phyloP scores from a whole-genome alignment of 2,797 vertebrate genomes.

The Micrastur ruficollis region DNA sequence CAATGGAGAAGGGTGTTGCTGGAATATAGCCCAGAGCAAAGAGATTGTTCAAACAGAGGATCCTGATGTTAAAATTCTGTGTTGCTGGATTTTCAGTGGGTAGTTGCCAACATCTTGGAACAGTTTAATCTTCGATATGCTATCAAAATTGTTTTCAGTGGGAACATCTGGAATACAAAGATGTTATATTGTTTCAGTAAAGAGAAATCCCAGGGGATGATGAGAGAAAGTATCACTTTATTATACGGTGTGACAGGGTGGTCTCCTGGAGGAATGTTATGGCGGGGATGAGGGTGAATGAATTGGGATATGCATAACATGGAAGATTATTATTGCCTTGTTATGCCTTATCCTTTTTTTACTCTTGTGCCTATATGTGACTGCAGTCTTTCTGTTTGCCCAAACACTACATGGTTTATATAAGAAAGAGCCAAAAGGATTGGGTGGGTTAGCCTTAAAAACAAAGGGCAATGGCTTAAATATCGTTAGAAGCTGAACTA shows the following conservation, averaged over 20 bases:
- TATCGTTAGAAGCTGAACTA: neutral
- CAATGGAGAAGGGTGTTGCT: conserved; percentile 52
- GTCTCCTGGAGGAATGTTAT: neutral
- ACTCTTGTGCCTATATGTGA: neutral
- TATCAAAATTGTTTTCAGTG: neutral
- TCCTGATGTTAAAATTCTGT: conserved; percentile 19
- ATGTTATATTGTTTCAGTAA: neutral
- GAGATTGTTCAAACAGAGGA: conserved; percentile 35
- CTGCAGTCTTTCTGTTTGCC: neutral
- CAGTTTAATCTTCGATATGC: neutral
- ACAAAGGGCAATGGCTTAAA: neutral
- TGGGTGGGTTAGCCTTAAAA: neutral
- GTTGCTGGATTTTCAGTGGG: neutral
- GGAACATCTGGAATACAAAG: conserved; percentile 27
- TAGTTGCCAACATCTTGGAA: conserved; percentile 37
- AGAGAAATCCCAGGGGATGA: neutral
- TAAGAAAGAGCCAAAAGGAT: neutral
- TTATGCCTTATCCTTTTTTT: neutral
- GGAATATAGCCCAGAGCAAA: conserved; percentile 33
- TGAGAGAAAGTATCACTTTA: neutral
- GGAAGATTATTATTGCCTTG: neutral
- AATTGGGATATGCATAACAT: neutral
- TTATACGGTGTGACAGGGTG: neutral
- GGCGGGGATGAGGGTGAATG: neutral
- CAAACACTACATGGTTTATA: neutral